A percentile compares a stretch with the other conserved stretches of the same genome.
These are phyloP conservation scores for Grallaria varia DNA, from an alignment of 2,113 vertebrate genomes.

Conservation along the genomic window DNA sequence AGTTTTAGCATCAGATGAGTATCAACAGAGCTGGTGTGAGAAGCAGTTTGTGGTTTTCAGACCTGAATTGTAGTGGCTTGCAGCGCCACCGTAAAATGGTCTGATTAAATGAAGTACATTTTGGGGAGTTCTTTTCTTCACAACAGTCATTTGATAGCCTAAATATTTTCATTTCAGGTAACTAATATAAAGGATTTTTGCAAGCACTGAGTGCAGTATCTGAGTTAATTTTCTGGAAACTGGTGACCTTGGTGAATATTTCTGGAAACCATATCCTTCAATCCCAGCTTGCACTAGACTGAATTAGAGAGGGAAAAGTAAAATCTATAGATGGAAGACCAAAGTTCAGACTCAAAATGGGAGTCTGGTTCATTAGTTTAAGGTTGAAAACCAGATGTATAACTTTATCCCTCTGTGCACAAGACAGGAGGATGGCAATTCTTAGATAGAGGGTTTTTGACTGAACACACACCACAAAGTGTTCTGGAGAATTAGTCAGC, in stretches of 20 bases:
- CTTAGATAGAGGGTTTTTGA: background rate
- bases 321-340: background rate
- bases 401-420: background rate
- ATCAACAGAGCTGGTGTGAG: background rate
- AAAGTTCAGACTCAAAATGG: background rate
- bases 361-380: background rate
- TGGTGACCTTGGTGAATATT: background rate
- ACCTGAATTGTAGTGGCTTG: background rate
- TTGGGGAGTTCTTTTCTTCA: background rate
- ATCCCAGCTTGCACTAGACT: background rate
- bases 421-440: background rate
- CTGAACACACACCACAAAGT: background rate
- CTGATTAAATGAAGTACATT: background rate
- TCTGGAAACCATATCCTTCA: background rate
- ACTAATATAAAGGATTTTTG: background rate
- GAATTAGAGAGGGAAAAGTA: background rate
- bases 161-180: background rate
- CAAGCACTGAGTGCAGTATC: background rate
- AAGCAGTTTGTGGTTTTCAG: background rate
- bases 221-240: background rate
- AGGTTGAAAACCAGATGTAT: background rate
- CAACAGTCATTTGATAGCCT: background rate
- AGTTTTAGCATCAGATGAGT: background rate
- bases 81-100: background rate
- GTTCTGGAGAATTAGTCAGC: background rate